phyloP scores from a whole-genome alignment of 1,140 invertebrate species.

The Tetranychus urticae region DNA sequence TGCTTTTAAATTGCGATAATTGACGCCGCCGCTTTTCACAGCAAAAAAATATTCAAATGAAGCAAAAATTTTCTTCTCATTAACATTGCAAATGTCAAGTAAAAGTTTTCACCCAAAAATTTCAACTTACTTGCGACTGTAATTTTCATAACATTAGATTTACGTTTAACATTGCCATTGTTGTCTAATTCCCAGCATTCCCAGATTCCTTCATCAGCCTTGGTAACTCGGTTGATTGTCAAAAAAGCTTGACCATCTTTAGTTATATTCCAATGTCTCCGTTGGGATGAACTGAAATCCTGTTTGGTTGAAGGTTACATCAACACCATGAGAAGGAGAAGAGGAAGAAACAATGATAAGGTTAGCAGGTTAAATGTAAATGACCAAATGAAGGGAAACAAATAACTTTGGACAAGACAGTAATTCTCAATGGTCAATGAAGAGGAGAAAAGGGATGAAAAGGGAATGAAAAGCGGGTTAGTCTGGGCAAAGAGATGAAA shows the following conservation, averaged over 20 bases:
- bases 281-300: conserved; percentile 4
- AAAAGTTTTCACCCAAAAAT: neutral
- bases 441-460: too few relatives aligned
- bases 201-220: conserved; percentile 13
- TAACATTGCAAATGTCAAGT: neutral
- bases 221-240: conserved; percentile 11
- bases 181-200: conserved; percentile 14
- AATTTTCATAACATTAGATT: conserved; percentile 12
- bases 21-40: too few relatives aligned
- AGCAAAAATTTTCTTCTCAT: too few relatives aligned
- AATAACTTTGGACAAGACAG: too few relatives aligned
- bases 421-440: too few relatives aligned
- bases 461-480: too few relatives aligned
- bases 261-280: conserved; percentile 14
- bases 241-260: conserved; percentile 13
- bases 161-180: conserved; percentile 10
- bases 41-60: too few relatives aligned
- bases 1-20: too few relatives aligned
- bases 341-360: neutral
- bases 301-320: neutral
- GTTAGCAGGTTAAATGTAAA: too few relatives aligned
- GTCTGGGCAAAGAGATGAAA: too few relatives aligned
- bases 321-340: neutral
- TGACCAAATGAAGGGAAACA: too few relatives aligned
- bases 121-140: conserved; percentile 13